Base-by-base conservation (phyloP, 2,797 vertebrate species). In the Poeciliopsis infans region DNA sequence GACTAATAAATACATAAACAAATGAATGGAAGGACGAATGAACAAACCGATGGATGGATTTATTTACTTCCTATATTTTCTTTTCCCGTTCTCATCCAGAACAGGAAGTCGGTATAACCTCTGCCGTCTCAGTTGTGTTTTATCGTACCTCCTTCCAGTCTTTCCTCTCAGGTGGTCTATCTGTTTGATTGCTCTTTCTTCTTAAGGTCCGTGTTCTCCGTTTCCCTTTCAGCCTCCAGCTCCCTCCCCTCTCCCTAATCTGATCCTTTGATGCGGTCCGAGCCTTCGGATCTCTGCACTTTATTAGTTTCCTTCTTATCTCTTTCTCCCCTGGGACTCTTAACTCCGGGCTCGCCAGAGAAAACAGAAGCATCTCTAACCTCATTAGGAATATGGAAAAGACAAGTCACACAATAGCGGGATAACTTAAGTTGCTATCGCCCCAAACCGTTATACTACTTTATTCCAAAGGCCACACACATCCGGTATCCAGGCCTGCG, bases 251-350 rank as follows among this genome's bases (percentile, higher is more conserved):
- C 83, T 76, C 79, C 72, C 74, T 77, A 80, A 41, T 82, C 82
- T 90, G 85, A 90, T 92, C 88, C 88, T 88, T 83, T 73, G 90
- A 80, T 93, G 92, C 88, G 80, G 83, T 90, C 90, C 87, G 85
- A 93, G 89, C 88, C 83, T 88, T 85, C 88, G 86, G 88, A 86
- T 89, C 87, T 79, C 79, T 74, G 77, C 89, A 93, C 89, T 87
- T 92, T 94, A 95, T 95, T 93, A 92, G 94, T 94, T 94, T 91
- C 89, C 76, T 85, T 93, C 92, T 94, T 93, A 94, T 94, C 92
- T 90, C 68, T n/a, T 72, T 12, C 83, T 90, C 88, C 87, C 93
- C 71, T 1, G 86, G 88, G 86, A 83, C 84, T 87, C 88, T 81
- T 86, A 86, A 91, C 79, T 85, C 84, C 64, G 75, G 77, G 84